These are phyloP conservation scores for Phycodurus eques DNA, from an alignment of 2,113 vertebrate genomes.

Conservation along the genomic window DNA sequence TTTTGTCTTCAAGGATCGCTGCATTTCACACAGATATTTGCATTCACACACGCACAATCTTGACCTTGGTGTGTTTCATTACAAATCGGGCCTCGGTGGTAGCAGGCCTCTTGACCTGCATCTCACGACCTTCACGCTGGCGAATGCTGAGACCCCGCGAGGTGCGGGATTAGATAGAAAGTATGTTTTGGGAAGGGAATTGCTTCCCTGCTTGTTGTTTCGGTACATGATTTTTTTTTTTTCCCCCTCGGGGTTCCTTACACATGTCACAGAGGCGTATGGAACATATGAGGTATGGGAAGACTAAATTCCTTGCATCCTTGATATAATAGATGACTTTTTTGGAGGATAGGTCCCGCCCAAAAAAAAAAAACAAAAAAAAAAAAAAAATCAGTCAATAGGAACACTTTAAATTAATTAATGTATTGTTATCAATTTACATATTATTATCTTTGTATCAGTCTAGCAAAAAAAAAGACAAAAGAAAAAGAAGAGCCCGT, in stretches of 20 bases:
- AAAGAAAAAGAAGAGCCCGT: too few species aligned
- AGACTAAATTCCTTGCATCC: too few species aligned
- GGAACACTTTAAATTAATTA: too few species aligned
- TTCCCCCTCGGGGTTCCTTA: neutral
- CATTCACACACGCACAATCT: neutral
- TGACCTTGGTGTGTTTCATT: neutral
- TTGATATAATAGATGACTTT: too few species aligned
- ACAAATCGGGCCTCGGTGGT: neutral
- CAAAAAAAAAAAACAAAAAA: too few species aligned
- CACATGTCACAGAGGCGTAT: neutral
- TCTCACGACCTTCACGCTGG: neutral
- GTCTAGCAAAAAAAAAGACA: too few species aligned
- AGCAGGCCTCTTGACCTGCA: neutral
- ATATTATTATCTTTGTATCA: neutral
- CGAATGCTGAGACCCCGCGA: neutral
- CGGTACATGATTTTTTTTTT: neutral
- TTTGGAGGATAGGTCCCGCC: too few species aligned
- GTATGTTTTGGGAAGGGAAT: slow-evolving; percentile 1
- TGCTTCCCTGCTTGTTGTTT: neutral
- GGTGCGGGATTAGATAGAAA: neutral
- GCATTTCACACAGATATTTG: neutral
- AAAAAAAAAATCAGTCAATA: too few species aligned
- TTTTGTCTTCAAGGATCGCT: neutral
- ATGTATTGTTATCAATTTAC: neutral
- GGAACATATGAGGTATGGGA: neutral